Conservation (phyloP, 1,140 invertebrate genomes). For the Drosophila trapezifrons region DNA sequence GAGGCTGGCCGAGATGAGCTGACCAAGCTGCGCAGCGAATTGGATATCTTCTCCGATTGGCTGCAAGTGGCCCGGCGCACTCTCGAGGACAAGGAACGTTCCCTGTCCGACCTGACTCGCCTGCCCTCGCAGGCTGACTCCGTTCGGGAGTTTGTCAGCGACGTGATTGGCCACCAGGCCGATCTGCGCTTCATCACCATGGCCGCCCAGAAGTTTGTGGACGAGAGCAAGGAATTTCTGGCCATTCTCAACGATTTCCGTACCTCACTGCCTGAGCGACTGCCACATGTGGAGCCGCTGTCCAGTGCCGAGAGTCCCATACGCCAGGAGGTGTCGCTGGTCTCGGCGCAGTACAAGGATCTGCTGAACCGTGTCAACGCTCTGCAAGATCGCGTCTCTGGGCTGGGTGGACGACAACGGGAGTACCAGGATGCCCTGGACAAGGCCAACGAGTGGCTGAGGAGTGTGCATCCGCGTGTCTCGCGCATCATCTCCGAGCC, state of each 20-base stretch:
- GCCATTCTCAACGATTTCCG: slow-evolving; percentile 93
- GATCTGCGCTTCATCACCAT: slow-evolving; percentile 97
- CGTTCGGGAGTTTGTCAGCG: slow-evolving; percentile 94
- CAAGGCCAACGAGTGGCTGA: slow-evolving; percentile 92
- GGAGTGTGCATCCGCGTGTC: slow-evolving; percentile 91
- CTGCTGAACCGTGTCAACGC: slow-evolving; percentile 91
- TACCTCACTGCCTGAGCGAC: slow-evolving; percentile 90
- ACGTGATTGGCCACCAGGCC: slow-evolving; percentile 97
- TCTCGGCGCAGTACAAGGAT: slow-evolving; percentile 90
- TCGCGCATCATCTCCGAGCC: slow-evolving; percentile 91
- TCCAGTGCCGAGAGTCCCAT: slow-evolving; percentile 89
- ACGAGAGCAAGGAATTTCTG: slow-evolving; percentile 96
- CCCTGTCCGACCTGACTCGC: slow-evolving; percentile 91
- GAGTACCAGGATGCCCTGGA: slow-evolving; percentile 93
- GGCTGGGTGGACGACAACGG: slow-evolving; percentile 90
- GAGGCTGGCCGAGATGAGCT: slow-evolving; percentile 93
- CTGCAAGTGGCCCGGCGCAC: slow-evolving; percentile 91
- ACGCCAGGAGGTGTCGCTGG: slow-evolving; percentile 89
- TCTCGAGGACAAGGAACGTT: slow-evolving; percentile 94
- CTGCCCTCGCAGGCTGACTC: slow-evolving; percentile 89
- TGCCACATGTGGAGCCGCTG: slow-evolving; percentile 90
- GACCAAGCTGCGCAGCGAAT: slow-evolving; percentile 90
- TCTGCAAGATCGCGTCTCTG: slow-evolving; percentile 91
- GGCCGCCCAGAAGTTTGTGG: slow-evolving; percentile 96
- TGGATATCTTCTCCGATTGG: slow-evolving; percentile 93